phyloP scores from a whole-genome alignment of 2,797 vertebrate genomes.

The Gastrophryne carolinensis region DNA sequence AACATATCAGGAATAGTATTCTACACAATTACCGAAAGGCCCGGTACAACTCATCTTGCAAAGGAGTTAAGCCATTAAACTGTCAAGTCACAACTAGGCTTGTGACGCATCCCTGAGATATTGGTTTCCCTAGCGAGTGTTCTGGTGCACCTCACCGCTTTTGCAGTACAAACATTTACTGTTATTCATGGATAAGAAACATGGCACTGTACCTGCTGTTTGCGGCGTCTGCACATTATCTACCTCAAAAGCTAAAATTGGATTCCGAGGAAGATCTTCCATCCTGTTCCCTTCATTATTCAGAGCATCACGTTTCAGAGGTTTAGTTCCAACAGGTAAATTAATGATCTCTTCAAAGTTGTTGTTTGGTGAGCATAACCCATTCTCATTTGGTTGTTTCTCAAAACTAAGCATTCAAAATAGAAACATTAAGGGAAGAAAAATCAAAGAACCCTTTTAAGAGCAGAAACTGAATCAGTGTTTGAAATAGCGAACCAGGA shows the following conservation, averaged over 20 bases:
- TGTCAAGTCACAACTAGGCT: too few species aligned
- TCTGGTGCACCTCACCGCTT: too few species aligned
- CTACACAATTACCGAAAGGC: too few species aligned
- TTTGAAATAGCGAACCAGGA: too few species aligned
- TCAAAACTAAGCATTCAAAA: constrained; percentile 63
- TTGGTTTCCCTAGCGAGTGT: too few species aligned
- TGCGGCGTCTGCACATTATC: constrained; percentile 83
- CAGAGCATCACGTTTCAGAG: constrained; percentile 78
- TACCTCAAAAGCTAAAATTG: constrained; percentile 85
- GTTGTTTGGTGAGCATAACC: constrained; percentile 76
- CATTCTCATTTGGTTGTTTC: constrained; percentile 80
- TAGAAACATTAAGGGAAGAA: constrained; percentile 1
- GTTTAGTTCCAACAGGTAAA: constrained; percentile 80
- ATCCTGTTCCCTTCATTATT: constrained; percentile 72
- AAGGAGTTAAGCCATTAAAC: too few species aligned
- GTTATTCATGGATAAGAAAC: not conserved
- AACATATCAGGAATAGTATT: too few species aligned
- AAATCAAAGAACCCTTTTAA: not conserved
- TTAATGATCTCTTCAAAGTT: constrained; percentile 89
- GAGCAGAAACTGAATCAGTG: too few species aligned
- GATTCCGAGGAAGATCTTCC: constrained; percentile 73
- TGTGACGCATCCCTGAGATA: too few species aligned
- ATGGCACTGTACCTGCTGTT: constrained; percentile 77
- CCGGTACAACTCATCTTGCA: too few species aligned
- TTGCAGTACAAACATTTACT: too few species aligned